Percentiles rank a stretch among this genome's conserved stretches.
Evolutionary conservation across 2,888 invertebrate species (phyloP).

Genomic region (Eurytoma adleriae): DNA sequence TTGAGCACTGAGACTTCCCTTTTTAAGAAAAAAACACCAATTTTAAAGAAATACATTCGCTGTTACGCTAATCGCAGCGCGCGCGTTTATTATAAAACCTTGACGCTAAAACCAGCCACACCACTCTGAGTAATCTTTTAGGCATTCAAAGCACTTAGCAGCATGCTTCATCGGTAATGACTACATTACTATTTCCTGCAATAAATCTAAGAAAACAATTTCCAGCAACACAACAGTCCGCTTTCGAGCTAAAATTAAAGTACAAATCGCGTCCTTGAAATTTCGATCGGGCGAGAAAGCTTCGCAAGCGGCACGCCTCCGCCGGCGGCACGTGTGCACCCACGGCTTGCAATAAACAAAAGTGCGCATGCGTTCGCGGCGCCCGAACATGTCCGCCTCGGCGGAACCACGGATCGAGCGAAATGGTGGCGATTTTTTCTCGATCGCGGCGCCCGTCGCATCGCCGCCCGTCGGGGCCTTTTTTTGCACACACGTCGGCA

Average conservation of each 20-base stretch:
- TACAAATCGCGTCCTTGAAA: background rate
- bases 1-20: too few species aligned
- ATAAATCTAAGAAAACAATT: slow-evolving; percentile 4
- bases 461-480: too few species aligned
- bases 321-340: slow-evolving; percentile 19
- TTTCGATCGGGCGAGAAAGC: slow-evolving; percentile 12
- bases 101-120: background rate
- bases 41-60: too few species aligned
- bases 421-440: slow-evolving; percentile 12
- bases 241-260: background rate
- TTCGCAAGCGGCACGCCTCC: background rate
- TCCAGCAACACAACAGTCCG: background rate
- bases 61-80: too few species aligned
- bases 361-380: slow-evolving; percentile 28
- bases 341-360: slow-evolving; percentile 37
- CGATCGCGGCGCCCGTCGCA: background rate
- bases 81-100: background rate
- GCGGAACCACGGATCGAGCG: background rate
- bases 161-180: background rate
- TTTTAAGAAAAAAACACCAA: too few species aligned
- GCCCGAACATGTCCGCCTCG: background rate
- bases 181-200: slow-evolving; percentile 1
- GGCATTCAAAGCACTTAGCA: background rate
- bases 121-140: background rate
- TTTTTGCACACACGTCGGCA: background rate